Base-by-base conservation (phyloP, 2,113 vertebrate genomes). In the Bucco capensis region DNA sequence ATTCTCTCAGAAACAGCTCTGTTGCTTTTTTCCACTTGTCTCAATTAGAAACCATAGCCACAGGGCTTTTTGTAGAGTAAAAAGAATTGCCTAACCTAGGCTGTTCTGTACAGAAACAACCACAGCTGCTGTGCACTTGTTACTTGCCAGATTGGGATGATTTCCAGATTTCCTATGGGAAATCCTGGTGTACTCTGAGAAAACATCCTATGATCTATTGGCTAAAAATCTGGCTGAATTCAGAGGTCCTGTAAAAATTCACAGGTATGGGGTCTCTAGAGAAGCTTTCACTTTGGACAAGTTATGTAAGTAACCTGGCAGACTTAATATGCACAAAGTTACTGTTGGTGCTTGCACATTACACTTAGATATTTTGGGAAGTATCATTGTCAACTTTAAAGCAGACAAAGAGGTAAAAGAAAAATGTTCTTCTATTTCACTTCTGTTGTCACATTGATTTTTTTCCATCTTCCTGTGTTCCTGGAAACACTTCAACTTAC, bases 71-170 rank as follows among this genome's bases (percentile, higher is more conserved):
- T 49, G 17, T 16, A 57, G 19, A 33, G 19, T 12, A 37, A 40
- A 31, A 35, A 49, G 30, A 60, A 23, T 8, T 33, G n/a, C 6
- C 33, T 62, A 66, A n/a, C 31, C 51, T 6, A 12, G 25, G 17
- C 23, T 42, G 37, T 35, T 47, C n/a, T 38, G 37, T 10, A 18
- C 17, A 57, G n/a, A 33, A 0, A 5, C 0, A 0, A 23, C 33
- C 66, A 42, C 7, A n/a, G 3, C 77, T 75, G 14, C 33, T 47
- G 28, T 28, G 60, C 31, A 49, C 14, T 3, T 69, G 28, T 16
- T 33, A 24, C 27, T 54, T 50, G 54, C 54, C 37, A 60, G 14
- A 30, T 1, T 13, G 38, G 54, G 42, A 62, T 60, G 21, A 81
- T 65, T 72, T 72, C 51, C 56, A 56, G 8, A 60, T 37, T 42